A percentile compares a stretch with the other conserved stretches of the same genome.
Evolutionary conservation across 2,888 invertebrate species (phyloP).

Genomic region (Ischnura elegans): DNA sequence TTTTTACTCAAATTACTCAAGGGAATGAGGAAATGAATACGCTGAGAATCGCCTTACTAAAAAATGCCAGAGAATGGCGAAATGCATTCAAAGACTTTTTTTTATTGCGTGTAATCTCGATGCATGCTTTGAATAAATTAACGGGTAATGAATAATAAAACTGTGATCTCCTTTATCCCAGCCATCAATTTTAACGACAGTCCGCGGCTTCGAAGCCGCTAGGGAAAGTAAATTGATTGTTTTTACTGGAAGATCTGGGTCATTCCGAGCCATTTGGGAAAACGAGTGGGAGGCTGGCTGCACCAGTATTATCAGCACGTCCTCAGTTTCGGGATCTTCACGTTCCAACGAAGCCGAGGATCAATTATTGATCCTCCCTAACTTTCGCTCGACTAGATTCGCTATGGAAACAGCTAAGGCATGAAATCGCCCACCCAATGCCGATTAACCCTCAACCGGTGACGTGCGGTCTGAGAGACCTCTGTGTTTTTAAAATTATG

Average conservation of each 20-base stretch:
- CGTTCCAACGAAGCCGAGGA: not conserved
- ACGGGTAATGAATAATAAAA: not conserved
- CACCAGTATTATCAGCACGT: not conserved
- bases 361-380: not conserved
- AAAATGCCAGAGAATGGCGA: not conserved
- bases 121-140: not conserved
- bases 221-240: not conserved
- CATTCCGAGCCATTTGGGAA: not conserved
- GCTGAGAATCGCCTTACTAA: not conserved
- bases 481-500: too few species aligned
- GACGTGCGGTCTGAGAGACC: too few species aligned
- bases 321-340: not conserved
- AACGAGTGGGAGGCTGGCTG: not conserved
- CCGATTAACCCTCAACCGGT: too few species aligned
- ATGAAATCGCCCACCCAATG: too few species aligned
- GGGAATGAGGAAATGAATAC: not conserved
- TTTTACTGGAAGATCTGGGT: not conserved
- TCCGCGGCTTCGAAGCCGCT: not conserved
- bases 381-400: not conserved
- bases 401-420: too few species aligned
- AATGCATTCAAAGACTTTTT: not conserved
- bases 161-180: not conserved
- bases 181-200: not conserved
- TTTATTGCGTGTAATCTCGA: not conserved
- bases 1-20: not conserved